Evolutionary conservation across 2,797 vertebrate species (phyloP), one percentile per base, ranked within the genome.

Genomic region (Acestrorhynchus altus): DNA sequence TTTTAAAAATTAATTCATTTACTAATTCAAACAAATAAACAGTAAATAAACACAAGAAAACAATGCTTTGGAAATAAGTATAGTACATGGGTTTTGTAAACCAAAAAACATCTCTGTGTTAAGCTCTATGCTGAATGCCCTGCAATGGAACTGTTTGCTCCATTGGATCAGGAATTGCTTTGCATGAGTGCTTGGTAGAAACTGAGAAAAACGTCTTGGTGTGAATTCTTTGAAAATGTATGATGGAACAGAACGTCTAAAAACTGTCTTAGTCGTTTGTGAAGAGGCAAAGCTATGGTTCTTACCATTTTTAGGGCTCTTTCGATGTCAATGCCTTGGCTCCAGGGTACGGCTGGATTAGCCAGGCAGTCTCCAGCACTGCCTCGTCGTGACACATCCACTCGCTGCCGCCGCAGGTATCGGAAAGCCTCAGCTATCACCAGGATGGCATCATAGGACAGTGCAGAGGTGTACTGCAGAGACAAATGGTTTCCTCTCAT

Each of bases 311-410:
- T 99, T 76, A 99, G 93, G 12, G 98, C 98, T 90, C 98, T 96
- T 87, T 99, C 98, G 0, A 99, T 99, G 89, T 99, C 98, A 80
- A 99, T 99, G 84, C 98, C 98, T 92, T 99, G 98, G 90, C 98
- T 99, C 98, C 98, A 99, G 0, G 98, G 98, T 47, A 99, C 98
- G 0, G 98, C 98, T 8, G 98, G 98, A 87, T 99, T 99, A 79
- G 97, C 98, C 70, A 99, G 92, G 87, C 98, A 99, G 90, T 99
- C 98, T 77, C 97, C 97, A 8, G 98, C 97, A 59, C 96, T 98
- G 63, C 98, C 98, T 81, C 98, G 93, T 47, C 98, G 94, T 64
- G 97, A 98, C 47, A 99, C 96, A 54, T 99, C 98, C 61, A 99
- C 97, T 0, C 98, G 95, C 78, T 99, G 98, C 66, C 96, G 94